Percentiles rank a stretch among this genome's conserved stretches.
Evolutionary conservation across 1,140 invertebrate species (phyloP).

Genomic region (Wiebesia pumilae): DNA sequence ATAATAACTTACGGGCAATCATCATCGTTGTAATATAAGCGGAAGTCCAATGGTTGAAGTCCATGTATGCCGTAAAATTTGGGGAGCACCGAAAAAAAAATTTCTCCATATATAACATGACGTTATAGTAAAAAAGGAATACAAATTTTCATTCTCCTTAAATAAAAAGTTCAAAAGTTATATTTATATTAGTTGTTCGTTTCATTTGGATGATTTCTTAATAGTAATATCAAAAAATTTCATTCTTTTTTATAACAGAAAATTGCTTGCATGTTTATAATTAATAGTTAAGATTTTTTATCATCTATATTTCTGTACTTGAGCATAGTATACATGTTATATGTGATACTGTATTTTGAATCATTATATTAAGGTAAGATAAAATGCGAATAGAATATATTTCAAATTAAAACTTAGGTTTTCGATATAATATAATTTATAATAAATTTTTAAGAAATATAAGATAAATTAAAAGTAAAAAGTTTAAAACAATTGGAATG

Average conservation of each 20-base stretch:
- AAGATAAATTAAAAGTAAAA: no score
- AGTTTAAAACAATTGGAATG: no score
- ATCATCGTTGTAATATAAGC: slow-evolving; percentile 9
- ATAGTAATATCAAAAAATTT: slow-evolving; percentile 16
- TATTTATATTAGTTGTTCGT: not conserved
- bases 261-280: no score
- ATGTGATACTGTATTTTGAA: no score
- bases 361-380: not conserved
- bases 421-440: no score
- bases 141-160: not conserved
- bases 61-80: not conserved
- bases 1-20: slow-evolving; percentile 46
- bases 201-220: not conserved
- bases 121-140: slow-evolving; percentile 17
- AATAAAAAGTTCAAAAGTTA: not conserved
- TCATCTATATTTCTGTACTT: no score
- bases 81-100: slow-evolving; percentile 32
- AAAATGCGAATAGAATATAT: not conserved
- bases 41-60: slow-evolving; percentile 26
- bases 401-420: no score
- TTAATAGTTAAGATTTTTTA: no score
- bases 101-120: slow-evolving; percentile 43
- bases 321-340: no score
- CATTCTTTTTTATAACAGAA: not conserved
- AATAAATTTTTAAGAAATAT: no score